A percentile compares a stretch with the other conserved stretches of the same genome.
Conservation (phyloP, 2,888 invertebrate species). For the Notodonta ziczac region DNA sequence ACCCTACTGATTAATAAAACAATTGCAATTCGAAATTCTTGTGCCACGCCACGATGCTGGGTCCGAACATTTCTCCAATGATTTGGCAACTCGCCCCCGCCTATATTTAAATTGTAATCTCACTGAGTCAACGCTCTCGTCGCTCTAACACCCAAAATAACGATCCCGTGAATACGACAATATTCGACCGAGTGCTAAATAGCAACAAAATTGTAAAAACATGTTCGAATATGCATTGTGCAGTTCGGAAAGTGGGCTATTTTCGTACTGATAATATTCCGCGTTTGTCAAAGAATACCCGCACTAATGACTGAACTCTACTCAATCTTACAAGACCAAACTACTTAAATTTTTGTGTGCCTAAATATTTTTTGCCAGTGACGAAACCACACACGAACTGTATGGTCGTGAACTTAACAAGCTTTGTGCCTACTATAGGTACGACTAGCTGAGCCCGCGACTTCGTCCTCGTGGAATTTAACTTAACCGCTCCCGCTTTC, state of each 20-base stretch:
- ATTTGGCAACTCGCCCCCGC: conserved; percentile 81
- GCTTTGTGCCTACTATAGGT: too few relatives aligned
- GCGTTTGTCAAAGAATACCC: neutral
- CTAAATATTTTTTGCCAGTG: too few relatives aligned
- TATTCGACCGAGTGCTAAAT: conserved; percentile 63
- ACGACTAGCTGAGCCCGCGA: too few relatives aligned
- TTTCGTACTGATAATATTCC: neutral
- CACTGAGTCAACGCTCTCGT: conserved; percentile 82
- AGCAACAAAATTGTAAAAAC: conserved; percentile 48
- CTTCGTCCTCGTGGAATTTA: too few relatives aligned
- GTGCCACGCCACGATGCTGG: conserved; percentile 49
- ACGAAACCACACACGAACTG: too few relatives aligned
- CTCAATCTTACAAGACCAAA: neutral
- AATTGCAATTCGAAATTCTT: conserved; percentile 63
- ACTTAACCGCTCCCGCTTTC: too few relatives aligned
- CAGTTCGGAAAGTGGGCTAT: conserved; percentile 4
- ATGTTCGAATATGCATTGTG: conserved; percentile 16
- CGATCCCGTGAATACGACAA: conserved; percentile 68
- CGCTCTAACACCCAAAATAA: conserved; percentile 75
- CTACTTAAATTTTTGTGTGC: too few relatives aligned
- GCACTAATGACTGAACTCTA: neutral
- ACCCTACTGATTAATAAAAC: conserved; percentile 45
- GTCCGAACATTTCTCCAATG: conserved; percentile 73
- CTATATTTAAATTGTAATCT: conserved; percentile 84
- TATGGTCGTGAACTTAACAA: too few relatives aligned